Percentiles rank a stretch among this genome's conserved stretches.
Conservation (phyloP, 2,113 vertebrate genomes). For the Phalacrocorax brasilianus region DNA sequence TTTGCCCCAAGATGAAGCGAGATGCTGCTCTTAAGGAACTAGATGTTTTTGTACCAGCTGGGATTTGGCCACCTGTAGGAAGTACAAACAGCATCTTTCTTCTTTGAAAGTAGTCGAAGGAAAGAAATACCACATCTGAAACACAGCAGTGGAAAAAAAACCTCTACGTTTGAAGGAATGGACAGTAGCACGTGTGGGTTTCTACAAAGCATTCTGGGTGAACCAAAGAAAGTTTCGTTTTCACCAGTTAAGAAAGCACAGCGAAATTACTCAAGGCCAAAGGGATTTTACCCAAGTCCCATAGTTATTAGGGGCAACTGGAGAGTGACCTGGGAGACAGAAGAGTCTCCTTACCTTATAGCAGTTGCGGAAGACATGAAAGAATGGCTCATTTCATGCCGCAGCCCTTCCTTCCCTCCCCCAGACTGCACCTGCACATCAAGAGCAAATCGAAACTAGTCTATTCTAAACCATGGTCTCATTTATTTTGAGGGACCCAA, state of each 20-base stretch:
- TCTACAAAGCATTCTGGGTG: not conserved
- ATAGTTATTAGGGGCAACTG: not conserved
- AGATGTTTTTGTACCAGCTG: constrained; percentile 23
- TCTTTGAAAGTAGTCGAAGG: constrained; percentile 21
- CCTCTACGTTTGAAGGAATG: not conserved
- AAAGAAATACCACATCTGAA: not conserved
- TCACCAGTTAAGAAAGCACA: not conserved
- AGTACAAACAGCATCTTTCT: not conserved
- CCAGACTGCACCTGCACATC: constrained; percentile 44
- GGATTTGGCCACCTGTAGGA: constrained; percentile 41
- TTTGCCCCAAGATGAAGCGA: constrained; percentile 25
- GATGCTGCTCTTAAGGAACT: constrained; percentile 50
- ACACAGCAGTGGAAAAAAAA: not conserved
- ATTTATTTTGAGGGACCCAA: constrained; percentile 36
- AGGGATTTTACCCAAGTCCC: not conserved
- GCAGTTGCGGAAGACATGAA: not conserved
- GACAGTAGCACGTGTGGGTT: not conserved
- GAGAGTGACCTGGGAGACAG: not conserved
- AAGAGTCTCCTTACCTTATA: not conserved
- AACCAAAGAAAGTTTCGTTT: not conserved
- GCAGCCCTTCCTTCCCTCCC: constrained; percentile 26
- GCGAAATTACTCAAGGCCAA: not conserved
- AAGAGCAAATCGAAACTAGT: constrained; percentile 38
- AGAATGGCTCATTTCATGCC: not conserved
- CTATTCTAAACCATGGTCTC: constrained; percentile 35